Base-by-base conservation (phyloP, 2,888 invertebrate genomes). In the Drosophila bunnanda region DNA sequence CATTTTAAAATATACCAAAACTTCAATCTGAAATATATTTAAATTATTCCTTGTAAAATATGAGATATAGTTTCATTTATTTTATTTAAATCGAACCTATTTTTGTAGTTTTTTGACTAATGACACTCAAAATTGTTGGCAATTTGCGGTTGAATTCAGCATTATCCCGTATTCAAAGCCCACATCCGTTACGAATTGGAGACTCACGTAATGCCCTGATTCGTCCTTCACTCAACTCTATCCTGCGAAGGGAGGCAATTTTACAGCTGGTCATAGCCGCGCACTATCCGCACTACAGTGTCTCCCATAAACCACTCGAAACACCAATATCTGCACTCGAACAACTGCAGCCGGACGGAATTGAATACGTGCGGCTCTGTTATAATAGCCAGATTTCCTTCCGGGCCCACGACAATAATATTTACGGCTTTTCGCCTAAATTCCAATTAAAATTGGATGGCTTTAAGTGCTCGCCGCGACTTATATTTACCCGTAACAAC, bases 371-470 rank as follows among this genome's bases (percentile, higher is more conserved):
- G 74, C 50, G 43, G 38, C 34, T 48, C 34, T 43, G 30, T 36
- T 62, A 54, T 61, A 64, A 72, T 56, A 70, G 67, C 50, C 62
- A 32, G 60, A 43, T 55, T 55, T 38, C 36, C 48, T 55, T 69
- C 36, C 50, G 28, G 28, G 15, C 28, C 64, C 72, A 57, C 58
- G 56, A 41, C 53, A 54, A 72, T 77, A 81, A 84, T 80, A 85
- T 84, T 84, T 80, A 84, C 84, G 87, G 77, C 77, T 77, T 74
- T 85, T 67, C 79, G 80, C 77, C 87, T 77, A 84, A 87, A 85
- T 82, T 85, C 84, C 87, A 85, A 85, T 85, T 85, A 87, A 85
- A 87, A 87, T 76, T 79, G 66, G 70, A 75, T 79, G 77, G 77
- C 77, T 76, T 80, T 75, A 84, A 85, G 82, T 77, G 78, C 68